Conservation (phyloP, 2,797 vertebrate species). For the Cuniculus paca region DNA sequence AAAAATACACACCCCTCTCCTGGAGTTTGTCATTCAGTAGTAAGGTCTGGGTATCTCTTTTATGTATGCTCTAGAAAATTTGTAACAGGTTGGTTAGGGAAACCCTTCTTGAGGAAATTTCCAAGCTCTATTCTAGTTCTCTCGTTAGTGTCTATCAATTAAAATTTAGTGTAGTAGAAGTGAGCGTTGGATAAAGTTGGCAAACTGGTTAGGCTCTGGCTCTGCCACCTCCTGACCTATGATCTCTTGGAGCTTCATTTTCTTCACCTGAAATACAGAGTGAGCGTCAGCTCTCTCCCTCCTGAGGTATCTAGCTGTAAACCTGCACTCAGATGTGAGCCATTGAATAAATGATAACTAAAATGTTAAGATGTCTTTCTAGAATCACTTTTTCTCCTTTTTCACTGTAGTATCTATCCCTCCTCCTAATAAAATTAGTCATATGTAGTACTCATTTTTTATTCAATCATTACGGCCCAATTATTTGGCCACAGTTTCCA, state of each 20-base stretch:
- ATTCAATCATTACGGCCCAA: not conserved
- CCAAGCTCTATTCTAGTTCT: conserved; percentile 9
- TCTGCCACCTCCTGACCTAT: not conserved
- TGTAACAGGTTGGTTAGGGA: not conserved
- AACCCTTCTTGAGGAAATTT: not conserved
- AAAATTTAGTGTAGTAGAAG: not conserved
- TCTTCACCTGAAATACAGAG: conserved; percentile 22
- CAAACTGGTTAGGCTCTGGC: not conserved
- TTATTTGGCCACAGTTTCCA: conserved; percentile 15
- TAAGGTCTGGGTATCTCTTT: not conserved
- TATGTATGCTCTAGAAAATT: not conserved
- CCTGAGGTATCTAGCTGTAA: conserved; percentile 51
- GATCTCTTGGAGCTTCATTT: conserved; percentile 16
- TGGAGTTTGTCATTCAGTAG: not conserved
- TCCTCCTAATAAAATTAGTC: not conserved
- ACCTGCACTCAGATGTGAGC: not conserved
- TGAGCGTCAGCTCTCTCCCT: not conserved
- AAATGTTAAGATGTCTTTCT: not conserved
- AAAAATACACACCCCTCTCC: not conserved
- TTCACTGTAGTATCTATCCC: not conserved
- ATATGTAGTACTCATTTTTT: not conserved
- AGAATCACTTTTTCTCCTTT: conserved; percentile 10
- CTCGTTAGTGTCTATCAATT: not conserved
- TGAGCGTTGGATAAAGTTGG: conserved; percentile 30
- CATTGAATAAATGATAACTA: not conserved